These are phyloP conservation scores for Piezodorus guildinii DNA, from an alignment of 1,140 invertebrate species.

Conservation along the genomic window DNA sequence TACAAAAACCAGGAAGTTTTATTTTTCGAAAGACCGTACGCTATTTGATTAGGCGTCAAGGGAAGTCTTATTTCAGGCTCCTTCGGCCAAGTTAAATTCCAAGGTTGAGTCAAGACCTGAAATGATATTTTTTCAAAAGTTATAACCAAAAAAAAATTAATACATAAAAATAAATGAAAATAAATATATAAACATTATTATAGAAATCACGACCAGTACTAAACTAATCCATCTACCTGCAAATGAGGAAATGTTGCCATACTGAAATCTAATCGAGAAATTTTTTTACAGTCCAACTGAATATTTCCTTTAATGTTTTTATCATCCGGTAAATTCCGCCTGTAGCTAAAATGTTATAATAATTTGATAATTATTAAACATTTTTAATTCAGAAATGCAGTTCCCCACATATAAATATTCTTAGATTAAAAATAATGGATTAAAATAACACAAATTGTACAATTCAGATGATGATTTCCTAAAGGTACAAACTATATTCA, in stretches of 20 bases:
- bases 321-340: background rate
- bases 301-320: slow-evolving; percentile 12
- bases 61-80: slow-evolving; percentile 46
- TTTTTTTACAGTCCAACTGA: slow-evolving; percentile 52
- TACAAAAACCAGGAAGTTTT: slow-evolving; percentile 72
- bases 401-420: background rate
- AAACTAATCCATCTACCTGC: slow-evolving; percentile 38
- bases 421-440: too few relatives aligned
- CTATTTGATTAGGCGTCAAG: slow-evolving; percentile 49
- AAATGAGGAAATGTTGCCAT: slow-evolving; percentile 74
- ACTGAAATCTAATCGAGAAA: slow-evolving; percentile 54
- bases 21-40: slow-evolving; percentile 52
- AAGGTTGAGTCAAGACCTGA: slow-evolving; percentile 48
- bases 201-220: background rate
- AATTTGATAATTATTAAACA: background rate
- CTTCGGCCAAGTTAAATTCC: slow-evolving; percentile 54
- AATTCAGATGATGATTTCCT: too few relatives aligned
- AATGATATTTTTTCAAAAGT: slow-evolving; percentile 20
- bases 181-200: background rate
- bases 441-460: too few relatives aligned
- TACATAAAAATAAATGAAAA: background rate
- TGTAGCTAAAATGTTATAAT: slow-evolving; percentile 5
- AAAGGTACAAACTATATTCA: too few relatives aligned
- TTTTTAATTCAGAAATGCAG: background rate
- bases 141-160: background rate